Base-by-base conservation (phyloP, 30 jellyfish, hydroid and myxozoan species). In the Cassiopea andromeda region DNA sequence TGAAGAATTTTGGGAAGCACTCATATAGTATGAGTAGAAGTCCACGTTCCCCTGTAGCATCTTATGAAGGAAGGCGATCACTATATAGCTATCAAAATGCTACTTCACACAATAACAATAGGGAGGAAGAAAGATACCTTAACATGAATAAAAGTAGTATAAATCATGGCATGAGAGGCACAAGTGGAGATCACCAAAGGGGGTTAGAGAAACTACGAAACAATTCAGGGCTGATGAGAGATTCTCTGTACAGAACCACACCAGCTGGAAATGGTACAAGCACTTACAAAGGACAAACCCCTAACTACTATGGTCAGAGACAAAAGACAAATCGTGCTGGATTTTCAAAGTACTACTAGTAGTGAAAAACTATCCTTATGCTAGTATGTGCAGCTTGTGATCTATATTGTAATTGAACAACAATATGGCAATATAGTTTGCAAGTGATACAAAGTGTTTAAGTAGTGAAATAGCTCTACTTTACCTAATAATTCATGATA, bases 11-110 rank as follows among this genome's bases (percentile, higher is more conserved):
- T 16, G 64, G 1, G 8, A 75, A 38, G 69, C 19, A 7, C 47
- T 6, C 60, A 49, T 44, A 80, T 44, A 17, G 67, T 1, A 77
- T 66, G 9, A 59, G 58, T 46, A 87, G 47, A 54, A 12, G 79
- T 38, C 8, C 83, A 48, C 67, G 86, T 54, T 59, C 87, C 50
- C 72, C 93, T 18, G 93, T 69, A 13, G 57, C 77, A 18, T 73
- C 93, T 44, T 67, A 75, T 4, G 73, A 14, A 15, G 87, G 46
- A 4, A 44, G 79, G 68, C 73, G 74, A 44, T 73, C 93, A 16
- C 83, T 85, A 47, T 85, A 85, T 85, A 85, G 93, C 73, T 85
- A 85, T 45, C 93, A 85, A 60, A 43, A 17, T 50, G 27, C 1
- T 3, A 69, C 12, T 7, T 2, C 67, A 27, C 8, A 44, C 69